phyloP scores from a whole-genome alignment of 2,888 invertebrate species.

The Lochmaea crataegi region DNA sequence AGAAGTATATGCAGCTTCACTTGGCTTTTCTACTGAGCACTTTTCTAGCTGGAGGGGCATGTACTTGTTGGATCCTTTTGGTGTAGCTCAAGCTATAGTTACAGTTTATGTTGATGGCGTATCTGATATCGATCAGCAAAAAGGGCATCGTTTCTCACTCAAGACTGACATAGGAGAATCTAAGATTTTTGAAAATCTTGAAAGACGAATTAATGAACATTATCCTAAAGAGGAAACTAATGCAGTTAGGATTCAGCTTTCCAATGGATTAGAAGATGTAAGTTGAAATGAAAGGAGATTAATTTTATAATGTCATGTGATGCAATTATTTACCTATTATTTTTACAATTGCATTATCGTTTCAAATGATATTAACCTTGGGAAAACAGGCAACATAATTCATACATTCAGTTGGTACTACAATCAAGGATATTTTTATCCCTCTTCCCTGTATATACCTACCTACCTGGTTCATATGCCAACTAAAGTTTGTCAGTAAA shows the following conservation, averaged over 20 bases:
- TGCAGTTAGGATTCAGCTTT: conserved; percentile 74
- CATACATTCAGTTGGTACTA: too few species aligned
- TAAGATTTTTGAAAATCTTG: conserved; percentile 71
- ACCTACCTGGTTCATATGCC: too few species aligned
- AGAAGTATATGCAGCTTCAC: conserved; percentile 77
- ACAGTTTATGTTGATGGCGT: conserved; percentile 79
- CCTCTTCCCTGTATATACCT: too few species aligned
- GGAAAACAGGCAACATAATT: too few species aligned
- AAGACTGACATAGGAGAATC: conserved; percentile 73
- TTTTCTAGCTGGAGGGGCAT: conserved; percentile 78
- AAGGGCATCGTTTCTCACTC: conserved; percentile 70
- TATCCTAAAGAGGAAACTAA: conserved; percentile 72
- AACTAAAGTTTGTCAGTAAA: too few species aligned
- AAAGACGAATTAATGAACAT: conserved; percentile 71
- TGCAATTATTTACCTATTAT: neutral
- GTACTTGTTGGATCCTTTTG: conserved; percentile 76
- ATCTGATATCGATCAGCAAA: conserved; percentile 67
- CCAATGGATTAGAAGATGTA: conserved; percentile 74
- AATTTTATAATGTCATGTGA: neutral
- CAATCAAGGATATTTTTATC: too few species aligned
- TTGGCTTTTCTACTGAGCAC: conserved; percentile 80
- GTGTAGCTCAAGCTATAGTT: conserved; percentile 78
- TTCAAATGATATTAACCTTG: neutral
- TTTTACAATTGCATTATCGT: neutral
- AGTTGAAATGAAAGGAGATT: conserved; percentile 53